Evolutionary conservation across 2,888 invertebrate species (phyloP).

Genomic region (Sepiola atlantica): DNA sequence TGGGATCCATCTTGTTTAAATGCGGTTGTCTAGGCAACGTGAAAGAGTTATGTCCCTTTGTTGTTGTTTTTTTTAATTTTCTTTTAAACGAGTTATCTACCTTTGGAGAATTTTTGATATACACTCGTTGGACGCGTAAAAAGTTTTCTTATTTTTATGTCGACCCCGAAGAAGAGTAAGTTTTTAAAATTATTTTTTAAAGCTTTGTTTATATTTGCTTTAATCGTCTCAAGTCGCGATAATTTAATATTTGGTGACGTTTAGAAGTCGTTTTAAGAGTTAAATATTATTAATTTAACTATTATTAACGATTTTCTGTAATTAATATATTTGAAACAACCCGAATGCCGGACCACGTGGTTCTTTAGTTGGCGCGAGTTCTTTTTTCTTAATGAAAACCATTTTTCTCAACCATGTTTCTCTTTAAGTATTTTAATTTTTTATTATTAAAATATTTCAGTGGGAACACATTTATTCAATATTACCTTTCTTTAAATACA

Average conservation of each 20-base stretch:
- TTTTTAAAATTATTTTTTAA: background rate
- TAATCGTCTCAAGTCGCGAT: background rate
- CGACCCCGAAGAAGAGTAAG: background rate
- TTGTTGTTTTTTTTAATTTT: too few species aligned
- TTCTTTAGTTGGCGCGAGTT: background rate
- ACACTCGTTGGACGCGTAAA: background rate
- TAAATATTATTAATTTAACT: background rate
- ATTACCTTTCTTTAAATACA: too few species aligned
- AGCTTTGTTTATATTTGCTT: background rate
- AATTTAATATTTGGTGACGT: background rate
- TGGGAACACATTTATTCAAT: too few species aligned
- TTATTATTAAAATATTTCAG: too few species aligned
- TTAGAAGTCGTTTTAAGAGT: background rate
- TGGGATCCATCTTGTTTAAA: slow-evolving; percentile 53
- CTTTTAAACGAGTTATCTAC: background rate
- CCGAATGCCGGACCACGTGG: background rate
- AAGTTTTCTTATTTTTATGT: background rate
- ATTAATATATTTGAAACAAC: too few species aligned
- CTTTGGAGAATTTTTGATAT: background rate
- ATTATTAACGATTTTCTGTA: too few species aligned
- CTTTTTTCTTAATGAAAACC: too few species aligned
- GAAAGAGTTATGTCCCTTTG: background rate
- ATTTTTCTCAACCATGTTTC: too few species aligned
- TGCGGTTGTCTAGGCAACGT: background rate
- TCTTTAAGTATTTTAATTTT: too few species aligned